Conservation (phyloP, 2,113 vertebrate species). For the Falcunculus frontatus region DNA sequence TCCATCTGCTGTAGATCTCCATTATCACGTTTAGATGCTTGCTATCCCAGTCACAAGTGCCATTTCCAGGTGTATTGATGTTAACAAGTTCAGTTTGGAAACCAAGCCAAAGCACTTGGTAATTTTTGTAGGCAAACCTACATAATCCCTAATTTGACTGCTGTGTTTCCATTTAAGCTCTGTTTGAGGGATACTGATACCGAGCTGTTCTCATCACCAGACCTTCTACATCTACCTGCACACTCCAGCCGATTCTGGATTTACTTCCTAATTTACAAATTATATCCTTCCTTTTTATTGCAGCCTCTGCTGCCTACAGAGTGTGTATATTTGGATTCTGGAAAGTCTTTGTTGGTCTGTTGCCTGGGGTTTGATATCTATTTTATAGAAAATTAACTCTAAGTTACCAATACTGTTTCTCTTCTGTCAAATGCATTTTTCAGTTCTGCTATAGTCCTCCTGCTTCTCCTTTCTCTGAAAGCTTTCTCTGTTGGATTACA, state of each 20-base stretch:
- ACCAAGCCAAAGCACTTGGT: neutral
- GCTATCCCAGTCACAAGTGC: neutral
- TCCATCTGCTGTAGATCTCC: slow-evolving; percentile 24
- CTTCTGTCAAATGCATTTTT: neutral
- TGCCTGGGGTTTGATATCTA: neutral
- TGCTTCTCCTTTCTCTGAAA: neutral
- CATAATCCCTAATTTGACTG: neutral
- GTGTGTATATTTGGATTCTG: neutral
- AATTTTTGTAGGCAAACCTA: neutral
- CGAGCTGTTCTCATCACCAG: neutral
- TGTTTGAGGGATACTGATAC: neutral
- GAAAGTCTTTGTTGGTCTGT: neutral
- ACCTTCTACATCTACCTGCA: neutral
- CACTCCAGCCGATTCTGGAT: neutral
- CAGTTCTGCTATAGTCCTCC: neutral
- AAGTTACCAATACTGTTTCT: neutral
- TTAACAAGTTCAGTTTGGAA: neutral
- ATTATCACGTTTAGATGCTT: neutral
- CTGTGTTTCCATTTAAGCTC: neutral
- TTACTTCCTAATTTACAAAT: neutral
- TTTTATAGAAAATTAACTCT: neutral
- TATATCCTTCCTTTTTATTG: neutral
- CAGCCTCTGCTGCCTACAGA: neutral
- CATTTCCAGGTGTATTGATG: neutral
- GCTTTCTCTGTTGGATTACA: neutral